Evolutionary conservation across 2,797 vertebrate genomes (phyloP).

Genomic region (Sebastes itinus): DNA sequence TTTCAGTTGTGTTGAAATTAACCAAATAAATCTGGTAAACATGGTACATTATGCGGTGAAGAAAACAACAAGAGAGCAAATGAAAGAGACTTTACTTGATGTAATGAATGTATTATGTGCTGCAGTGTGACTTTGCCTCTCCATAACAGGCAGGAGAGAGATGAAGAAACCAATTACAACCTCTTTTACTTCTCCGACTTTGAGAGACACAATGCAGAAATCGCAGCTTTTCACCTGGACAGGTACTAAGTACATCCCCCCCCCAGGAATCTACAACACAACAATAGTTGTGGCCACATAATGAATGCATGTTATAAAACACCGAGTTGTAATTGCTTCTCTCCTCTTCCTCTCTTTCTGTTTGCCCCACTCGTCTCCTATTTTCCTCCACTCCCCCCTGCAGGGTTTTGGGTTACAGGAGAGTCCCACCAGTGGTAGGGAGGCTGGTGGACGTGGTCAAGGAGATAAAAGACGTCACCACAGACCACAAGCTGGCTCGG

Average conservation of each 20-base stretch:
- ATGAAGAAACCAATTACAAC: conserved; percentile 86
- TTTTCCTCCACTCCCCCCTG: not conserved
- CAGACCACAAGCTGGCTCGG: conserved; percentile 83
- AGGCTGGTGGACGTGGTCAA: conserved; percentile 84
- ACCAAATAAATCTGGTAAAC: not conserved
- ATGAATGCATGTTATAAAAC: conserved; percentile 5
- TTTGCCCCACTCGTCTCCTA: not conserved
- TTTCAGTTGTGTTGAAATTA: not conserved
- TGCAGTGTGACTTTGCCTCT: not conserved
- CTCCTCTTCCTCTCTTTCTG: too few relatives aligned
- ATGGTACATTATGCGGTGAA: too few relatives aligned
- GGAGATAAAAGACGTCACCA: conserved; percentile 86
- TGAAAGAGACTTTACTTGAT: not conserved
- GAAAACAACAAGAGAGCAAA: too few relatives aligned
- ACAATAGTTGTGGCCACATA: not conserved
- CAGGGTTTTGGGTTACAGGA: conserved; percentile 87
- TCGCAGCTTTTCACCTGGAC: conserved; percentile 88
- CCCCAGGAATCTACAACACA: too few relatives aligned
- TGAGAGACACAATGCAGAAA: conserved; percentile 89
- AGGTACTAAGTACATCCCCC: conserved; percentile 51
- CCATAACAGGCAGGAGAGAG: conserved; percentile 81
- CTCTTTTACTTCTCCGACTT: conserved; percentile 93
- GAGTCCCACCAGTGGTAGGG: conserved; percentile 85
- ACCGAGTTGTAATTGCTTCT: not conserved
- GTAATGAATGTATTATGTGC: not conserved